These are phyloP conservation scores for Eudasyphora cyanicolor DNA, from an alignment of 2,888 invertebrate genomes.

Conservation along the genomic window DNA sequence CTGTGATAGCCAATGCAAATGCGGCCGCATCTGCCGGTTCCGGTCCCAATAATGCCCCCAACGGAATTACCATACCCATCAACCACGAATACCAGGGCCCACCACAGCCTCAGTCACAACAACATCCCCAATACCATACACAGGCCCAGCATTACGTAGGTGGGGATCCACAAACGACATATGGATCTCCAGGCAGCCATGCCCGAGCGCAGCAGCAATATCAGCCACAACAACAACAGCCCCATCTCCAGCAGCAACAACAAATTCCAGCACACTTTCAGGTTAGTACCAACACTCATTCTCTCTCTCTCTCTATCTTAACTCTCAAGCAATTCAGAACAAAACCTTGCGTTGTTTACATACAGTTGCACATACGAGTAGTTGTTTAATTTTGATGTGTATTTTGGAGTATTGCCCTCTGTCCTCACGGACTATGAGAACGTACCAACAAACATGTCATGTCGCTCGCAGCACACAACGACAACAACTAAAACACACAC, in stretches of 20 bases:
- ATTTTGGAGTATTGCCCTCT: too few relatives aligned
- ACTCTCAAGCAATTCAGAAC: too few relatives aligned
- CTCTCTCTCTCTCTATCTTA: too few relatives aligned
- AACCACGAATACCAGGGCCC: conserved; percentile 71
- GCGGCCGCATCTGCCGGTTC: conserved; percentile 65
- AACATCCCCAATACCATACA: conserved; percentile 58
- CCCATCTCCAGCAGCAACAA: conserved; percentile 67
- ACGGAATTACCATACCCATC: conserved; percentile 74
- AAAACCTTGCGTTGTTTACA: too few relatives aligned
- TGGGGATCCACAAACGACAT: conserved; percentile 54
- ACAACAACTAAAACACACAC: too few relatives aligned
- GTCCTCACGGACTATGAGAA: background rate
- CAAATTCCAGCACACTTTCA: conserved; percentile 70
- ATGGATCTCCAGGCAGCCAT: conserved; percentile 67
- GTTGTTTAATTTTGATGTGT: too few relatives aligned
- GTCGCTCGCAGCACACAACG: background rate
- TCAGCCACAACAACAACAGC: conserved; percentile 60
- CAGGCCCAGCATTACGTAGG: conserved; percentile 49
- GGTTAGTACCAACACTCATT: conserved; percentile 60
- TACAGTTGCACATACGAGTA: too few relatives aligned
- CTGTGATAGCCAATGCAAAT: conserved; percentile 75
- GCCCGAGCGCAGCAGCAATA: conserved; percentile 59
- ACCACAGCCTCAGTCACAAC: conserved; percentile 62
- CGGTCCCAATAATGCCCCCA: conserved; percentile 54
- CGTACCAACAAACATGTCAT: too few relatives aligned